A percentile compares a stretch with the other conserved stretches of the same genome.
Evolutionary conservation across 2,113 vertebrate species (phyloP).

Genomic region (Alligator sinensis): DNA sequence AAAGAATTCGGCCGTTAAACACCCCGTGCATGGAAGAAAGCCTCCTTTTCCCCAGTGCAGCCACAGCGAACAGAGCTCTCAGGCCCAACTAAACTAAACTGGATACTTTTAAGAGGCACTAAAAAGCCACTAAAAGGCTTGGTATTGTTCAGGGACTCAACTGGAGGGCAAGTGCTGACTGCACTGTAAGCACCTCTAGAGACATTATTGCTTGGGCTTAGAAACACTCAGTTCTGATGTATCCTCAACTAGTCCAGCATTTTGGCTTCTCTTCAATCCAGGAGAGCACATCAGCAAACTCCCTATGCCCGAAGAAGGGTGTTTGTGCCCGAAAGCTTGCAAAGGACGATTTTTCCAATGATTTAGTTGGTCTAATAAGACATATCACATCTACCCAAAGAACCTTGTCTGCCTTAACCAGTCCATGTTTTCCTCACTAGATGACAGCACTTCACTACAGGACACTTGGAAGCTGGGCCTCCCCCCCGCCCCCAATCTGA

Average conservation of each 20-base stretch:
- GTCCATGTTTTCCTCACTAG: not conserved
- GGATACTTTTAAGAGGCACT: rapidly evolving
- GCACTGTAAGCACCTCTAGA: not conserved
- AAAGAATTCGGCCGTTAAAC: rapidly evolving
- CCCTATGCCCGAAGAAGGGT: not conserved
- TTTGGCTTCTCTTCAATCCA: no score
- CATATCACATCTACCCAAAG: no score
- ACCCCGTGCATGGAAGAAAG: rapidly evolving
- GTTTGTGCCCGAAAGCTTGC: no score
- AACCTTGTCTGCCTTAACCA: not conserved
- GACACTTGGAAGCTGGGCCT: not conserved
- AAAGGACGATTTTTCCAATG: no score
- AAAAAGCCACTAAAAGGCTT: not conserved
- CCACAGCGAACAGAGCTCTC: not conserved
- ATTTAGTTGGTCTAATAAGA: no score
- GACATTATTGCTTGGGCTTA: not conserved
- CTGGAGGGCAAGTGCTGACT: not conserved
- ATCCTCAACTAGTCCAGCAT: not conserved
- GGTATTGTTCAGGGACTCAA: not conserved
- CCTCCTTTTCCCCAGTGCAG: not conserved
- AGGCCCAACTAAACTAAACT: not conserved
- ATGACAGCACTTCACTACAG: not conserved
- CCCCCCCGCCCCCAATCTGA: no score
- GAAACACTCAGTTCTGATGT: not conserved
- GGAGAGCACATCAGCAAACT: rapidly evolving